Evolutionary conservation across 2,888 invertebrate genomes (phyloP).

Genomic region (Carterocephalus palaemon): DNA sequence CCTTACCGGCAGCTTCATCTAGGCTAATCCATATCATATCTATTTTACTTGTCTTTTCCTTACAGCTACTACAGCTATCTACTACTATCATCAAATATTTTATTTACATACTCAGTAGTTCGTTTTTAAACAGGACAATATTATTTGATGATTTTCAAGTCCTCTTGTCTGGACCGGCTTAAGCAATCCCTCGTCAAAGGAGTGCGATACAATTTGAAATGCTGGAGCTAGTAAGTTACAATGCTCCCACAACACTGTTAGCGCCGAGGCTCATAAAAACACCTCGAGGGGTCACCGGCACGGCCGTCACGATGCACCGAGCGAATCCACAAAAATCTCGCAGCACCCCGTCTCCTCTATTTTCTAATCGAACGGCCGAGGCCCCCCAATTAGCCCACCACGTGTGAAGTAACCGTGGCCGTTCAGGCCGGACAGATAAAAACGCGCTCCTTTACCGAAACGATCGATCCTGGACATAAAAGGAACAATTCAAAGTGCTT

Average conservation of each 20-base stretch:
- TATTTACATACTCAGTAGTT: too few species aligned
- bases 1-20: too few species aligned
- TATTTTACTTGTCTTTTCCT: too few species aligned
- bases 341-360: constrained; percentile 30
- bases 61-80: too few species aligned
- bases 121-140: too few species aligned
- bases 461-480: constrained; percentile 78
- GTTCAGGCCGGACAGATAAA: constrained; percentile 61
- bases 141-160: too few species aligned
- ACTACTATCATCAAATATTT: too few species aligned
- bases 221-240: background rate
- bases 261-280: constrained; percentile 12
- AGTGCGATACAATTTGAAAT: background rate
- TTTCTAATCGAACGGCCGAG: constrained; percentile 51
- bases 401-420: constrained; percentile 63
- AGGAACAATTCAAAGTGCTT: constrained; percentile 76
- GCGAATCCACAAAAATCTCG: constrained; percentile 28
- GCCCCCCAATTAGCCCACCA: constrained; percentile 64
- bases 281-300: constrained; percentile 14
- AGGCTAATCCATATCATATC: too few species aligned
- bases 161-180: too few species aligned
- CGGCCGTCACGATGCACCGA: constrained; percentile 6
- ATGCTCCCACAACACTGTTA: constrained; percentile 5
- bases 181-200: too few species aligned
- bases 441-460: constrained; percentile 73